These are phyloP conservation scores for Anagrus nilaparvatae DNA, from an alignment of 1,140 invertebrate species.

Conservation along the genomic window DNA sequence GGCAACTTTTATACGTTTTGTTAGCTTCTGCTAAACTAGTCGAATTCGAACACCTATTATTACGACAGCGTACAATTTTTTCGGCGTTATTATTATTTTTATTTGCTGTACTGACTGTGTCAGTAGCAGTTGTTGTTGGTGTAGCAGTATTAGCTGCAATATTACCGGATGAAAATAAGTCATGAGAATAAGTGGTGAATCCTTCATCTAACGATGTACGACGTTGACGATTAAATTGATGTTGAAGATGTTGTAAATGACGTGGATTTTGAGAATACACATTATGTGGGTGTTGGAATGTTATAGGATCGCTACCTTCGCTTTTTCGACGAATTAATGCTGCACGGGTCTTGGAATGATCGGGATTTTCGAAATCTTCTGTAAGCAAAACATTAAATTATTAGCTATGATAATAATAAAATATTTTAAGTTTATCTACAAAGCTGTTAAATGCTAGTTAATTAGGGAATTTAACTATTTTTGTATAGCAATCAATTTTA, in stretches of 20 bases:
- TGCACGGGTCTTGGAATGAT: too few species aligned
- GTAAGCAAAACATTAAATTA: too few species aligned
- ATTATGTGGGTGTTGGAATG: conserved; percentile 20
- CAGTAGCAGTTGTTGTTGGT: conserved; percentile 1
- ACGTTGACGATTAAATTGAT: too few species aligned
- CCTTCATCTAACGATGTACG: too few species aligned
- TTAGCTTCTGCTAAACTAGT: conserved; percentile 56
- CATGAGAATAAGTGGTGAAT: background rate
- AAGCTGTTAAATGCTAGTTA: too few species aligned
- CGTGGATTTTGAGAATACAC: conserved; percentile 9
- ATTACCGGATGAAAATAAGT: background rate
- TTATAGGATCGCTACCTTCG: conserved; percentile 42
- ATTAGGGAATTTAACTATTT: too few species aligned
- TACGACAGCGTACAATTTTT: conserved; percentile 56
- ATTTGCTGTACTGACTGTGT: conserved; percentile 1
- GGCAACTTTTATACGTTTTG: conserved; percentile 75
- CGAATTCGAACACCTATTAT: conserved; percentile 59
- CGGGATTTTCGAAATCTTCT: too few species aligned
- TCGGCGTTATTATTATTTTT: conserved; percentile 18
- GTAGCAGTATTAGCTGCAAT: background rate
- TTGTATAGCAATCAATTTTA: too few species aligned
- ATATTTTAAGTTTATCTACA: too few species aligned
- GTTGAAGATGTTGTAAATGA: conserved; percentile 7
- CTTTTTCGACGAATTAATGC: conserved; percentile 38
- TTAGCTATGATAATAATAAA: too few species aligned